Evolutionary conservation across 2,113 vertebrate genomes (phyloP).

Genomic region (Antennarius striatus): DNA sequence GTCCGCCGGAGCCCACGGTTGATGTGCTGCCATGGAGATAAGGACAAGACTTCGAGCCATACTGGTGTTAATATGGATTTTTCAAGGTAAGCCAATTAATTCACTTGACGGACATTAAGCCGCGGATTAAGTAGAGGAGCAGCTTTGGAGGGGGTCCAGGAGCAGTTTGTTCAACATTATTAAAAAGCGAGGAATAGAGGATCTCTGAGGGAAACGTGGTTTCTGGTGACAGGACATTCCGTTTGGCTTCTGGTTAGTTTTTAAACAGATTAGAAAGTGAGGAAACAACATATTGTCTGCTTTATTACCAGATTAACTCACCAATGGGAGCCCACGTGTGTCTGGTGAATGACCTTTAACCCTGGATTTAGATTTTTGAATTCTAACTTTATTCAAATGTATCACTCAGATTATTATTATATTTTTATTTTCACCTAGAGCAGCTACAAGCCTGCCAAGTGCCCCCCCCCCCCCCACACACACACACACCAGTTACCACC

Average conservation of each 20-base stretch:
- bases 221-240: too few relatives aligned
- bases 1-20: slow-evolving; percentile 49
- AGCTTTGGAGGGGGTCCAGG: too few relatives aligned
- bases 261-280: background rate
- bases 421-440: background rate
- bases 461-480: too few relatives aligned
- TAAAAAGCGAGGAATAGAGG: too few relatives aligned
- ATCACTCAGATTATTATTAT: slow-evolving; percentile 6
- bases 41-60: slow-evolving; percentile 57
- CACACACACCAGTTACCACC: too few relatives aligned
- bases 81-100: slow-evolving; percentile 72
- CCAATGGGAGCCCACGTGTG: too few relatives aligned
- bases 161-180: too few relatives aligned
- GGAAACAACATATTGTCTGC: background rate
- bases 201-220: too few relatives aligned
- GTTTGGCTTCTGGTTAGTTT: slow-evolving; percentile 2
- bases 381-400: background rate
- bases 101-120: background rate
- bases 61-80: slow-evolving; percentile 64
- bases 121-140: background rate
- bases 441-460: background rate
- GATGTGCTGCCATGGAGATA: slow-evolving; percentile 74
- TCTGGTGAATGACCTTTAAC: too few relatives aligned
- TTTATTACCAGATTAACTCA: background rate
- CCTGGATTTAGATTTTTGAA: background rate